Conservation (phyloP, 2,888 invertebrate species). For the Pseudococcus longispinus region DNA sequence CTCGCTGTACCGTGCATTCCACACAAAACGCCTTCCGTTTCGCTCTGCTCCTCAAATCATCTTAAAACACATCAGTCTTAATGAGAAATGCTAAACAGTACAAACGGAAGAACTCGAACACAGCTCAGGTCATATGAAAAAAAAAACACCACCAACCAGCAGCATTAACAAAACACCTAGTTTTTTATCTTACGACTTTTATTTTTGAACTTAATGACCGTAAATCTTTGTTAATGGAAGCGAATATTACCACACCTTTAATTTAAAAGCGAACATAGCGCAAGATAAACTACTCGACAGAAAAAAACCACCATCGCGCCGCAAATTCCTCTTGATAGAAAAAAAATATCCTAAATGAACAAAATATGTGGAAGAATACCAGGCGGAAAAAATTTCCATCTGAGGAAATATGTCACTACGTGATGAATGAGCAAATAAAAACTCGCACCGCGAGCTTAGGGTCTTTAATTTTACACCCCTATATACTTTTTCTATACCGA, state of each 20-base stretch:
- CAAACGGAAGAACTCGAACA: background rate
- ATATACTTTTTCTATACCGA: background rate
- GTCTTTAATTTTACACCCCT: background rate
- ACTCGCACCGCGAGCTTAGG: background rate
- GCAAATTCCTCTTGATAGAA: background rate
- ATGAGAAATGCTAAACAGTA: background rate
- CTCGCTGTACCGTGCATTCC: no score
- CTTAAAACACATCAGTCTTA: background rate
- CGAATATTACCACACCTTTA: slow-evolving; percentile 27
- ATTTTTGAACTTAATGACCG: slow-evolving; percentile 37
- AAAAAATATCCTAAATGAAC: background rate
- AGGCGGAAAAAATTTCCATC: background rate
- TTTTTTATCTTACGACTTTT: background rate
- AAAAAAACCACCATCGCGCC: background rate
- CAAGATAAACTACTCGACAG: slow-evolving; percentile 24
- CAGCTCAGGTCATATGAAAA: background rate
- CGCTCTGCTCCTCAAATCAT: background rate
- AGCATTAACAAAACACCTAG: background rate
- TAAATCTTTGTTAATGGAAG: slow-evolving; percentile 33
- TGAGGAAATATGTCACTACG: background rate
- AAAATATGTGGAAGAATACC: background rate
- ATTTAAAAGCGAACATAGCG: background rate
- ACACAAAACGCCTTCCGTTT: no score
- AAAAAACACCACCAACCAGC: background rate
- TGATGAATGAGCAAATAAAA: slow-evolving; percentile 13